These are phyloP conservation scores for Pyrochroa serraticornis DNA, from an alignment of 2,888 invertebrate genomes.

Conservation along the genomic window DNA sequence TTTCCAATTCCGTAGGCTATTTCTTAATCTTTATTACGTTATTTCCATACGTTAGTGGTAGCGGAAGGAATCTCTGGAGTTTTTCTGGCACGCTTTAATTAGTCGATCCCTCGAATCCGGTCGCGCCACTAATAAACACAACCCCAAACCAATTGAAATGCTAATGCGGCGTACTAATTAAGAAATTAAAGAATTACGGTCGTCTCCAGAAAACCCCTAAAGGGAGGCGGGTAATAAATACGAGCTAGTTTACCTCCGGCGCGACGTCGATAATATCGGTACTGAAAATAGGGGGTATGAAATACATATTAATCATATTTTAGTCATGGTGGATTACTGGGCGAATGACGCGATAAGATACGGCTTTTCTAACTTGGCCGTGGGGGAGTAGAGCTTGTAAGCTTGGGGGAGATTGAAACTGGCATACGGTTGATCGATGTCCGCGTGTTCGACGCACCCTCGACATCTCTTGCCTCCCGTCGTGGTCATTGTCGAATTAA, in stretches of 20 bases:
- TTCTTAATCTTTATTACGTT: background rate
- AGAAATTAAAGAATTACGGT: slow-evolving; percentile 36
- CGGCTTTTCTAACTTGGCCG: slow-evolving; percentile 36
- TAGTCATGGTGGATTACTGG: slow-evolving; percentile 50
- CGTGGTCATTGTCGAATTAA: slow-evolving; percentile 24
- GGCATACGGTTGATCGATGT: slow-evolving; percentile 37
- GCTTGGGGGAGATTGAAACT: slow-evolving; percentile 35
- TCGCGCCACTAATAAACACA: slow-evolving; percentile 2
- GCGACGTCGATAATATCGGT: slow-evolving; percentile 38
- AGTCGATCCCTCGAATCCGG: background rate
- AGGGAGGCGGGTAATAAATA: slow-evolving; percentile 20
- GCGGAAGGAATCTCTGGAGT: background rate
- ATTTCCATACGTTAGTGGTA: too few relatives aligned
- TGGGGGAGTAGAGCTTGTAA: slow-evolving; percentile 33
- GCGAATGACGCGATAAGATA: slow-evolving; percentile 49
- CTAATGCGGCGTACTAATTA: slow-evolving; percentile 31
- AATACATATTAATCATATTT: slow-evolving; percentile 52
- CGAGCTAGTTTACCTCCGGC: slow-evolving; percentile 27
- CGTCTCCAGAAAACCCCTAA: slow-evolving; percentile 5
- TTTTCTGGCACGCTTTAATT: slow-evolving; percentile 2
- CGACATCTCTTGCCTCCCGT: slow-evolving; percentile 11
- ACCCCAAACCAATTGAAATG: slow-evolving; percentile 11
- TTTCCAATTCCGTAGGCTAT: slow-evolving; percentile 4
- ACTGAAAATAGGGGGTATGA: slow-evolving; percentile 40
- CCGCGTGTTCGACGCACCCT: slow-evolving; percentile 31